Evolutionary conservation across 2,113 vertebrate genomes (phyloP), one percentile per base, ranked within the genome.

Genomic region (Podiceps cristatus): DNA sequence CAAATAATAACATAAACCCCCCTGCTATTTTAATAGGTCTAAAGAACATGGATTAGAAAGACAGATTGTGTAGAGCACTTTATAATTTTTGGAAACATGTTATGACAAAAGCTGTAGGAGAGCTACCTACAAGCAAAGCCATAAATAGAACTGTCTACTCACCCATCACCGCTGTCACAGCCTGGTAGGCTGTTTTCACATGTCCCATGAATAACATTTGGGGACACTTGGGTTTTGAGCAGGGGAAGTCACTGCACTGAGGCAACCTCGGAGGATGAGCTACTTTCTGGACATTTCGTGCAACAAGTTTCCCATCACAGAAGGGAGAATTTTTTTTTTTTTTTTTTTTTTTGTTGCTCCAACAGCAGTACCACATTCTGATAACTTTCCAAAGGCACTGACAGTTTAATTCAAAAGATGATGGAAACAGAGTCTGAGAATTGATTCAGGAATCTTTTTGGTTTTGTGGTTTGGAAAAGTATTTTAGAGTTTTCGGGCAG

Each of bases 381-480:
- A 7, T 52, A 80, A 29, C 20, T 66, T 90, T 29, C 50, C 45
- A 71, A 18, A 82, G 33, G 56, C 40, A 47, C 8, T 52, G 31
- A 28, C 19, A 74, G 64, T 29, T 16, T 24, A 74, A 78, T 45
- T 76, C 24, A 59, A 80, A 73, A 67, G n/a, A 27, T 42, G 73
- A 63, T 73, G 40, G 72, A 89, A 86, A 66, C 3, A 59, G n/a
- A 84, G 20, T 18, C 37, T 50, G 72, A 84, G 56, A 95, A 49
- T 6, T 53, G 35, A 87, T 78, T 89, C 64, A 78, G 68, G 29
- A 71, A 28, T 40, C 52, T 33, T 80, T 53, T 23, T 74, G 89
- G 76, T 50, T 94, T 82, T 81, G 69, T 64, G 76, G 56, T 79
- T 94, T 95, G 62, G 58, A 84, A 81, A 86, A 86, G 53, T n/a